Conservation (phyloP, 2,797 vertebrate species). For the Nothura maculosa region DNA sequence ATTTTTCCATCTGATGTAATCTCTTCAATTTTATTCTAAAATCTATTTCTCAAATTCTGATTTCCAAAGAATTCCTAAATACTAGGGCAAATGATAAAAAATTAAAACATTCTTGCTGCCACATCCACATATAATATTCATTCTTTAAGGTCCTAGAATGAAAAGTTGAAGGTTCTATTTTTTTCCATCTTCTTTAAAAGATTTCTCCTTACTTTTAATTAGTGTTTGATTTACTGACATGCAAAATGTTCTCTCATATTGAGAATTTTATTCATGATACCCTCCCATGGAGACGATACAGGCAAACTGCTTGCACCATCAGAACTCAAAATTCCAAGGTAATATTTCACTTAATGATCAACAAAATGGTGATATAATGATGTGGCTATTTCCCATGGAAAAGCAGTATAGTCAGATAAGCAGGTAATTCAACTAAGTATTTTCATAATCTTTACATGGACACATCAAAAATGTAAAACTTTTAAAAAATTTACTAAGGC, state of each 20-base stretch:
- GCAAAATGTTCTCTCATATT: not conserved
- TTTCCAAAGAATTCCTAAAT: not conserved
- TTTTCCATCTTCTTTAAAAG: not conserved
- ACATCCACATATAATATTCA: rapidly evolving
- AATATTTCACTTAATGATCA: not conserved
- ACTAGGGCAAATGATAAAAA: not conserved
- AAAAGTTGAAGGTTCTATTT: not conserved
- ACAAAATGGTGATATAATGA: rapidly evolving
- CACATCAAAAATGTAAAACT: not conserved
- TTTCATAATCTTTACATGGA: not conserved
- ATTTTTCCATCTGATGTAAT: rapidly evolving
- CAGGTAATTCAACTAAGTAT: not conserved
- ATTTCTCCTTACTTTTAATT: not conserved
- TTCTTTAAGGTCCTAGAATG: no score
- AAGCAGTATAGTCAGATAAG: not conserved
- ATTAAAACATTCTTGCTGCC: not conserved
- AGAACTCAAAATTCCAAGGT: not conserved
- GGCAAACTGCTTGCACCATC: rapidly evolving
- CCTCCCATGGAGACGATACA: rapidly evolving
- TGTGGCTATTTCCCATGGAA: not conserved
- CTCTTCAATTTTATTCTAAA: not conserved
- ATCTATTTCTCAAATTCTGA: not conserved
- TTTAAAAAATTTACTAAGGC: not conserved
- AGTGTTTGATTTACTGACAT: not conserved
- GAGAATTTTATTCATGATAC: not conserved